Evolutionary conservation across 1,140 invertebrate species (phyloP), one percentile per base, ranked within the genome.

Genomic region (Drosophila watanabei): DNA sequence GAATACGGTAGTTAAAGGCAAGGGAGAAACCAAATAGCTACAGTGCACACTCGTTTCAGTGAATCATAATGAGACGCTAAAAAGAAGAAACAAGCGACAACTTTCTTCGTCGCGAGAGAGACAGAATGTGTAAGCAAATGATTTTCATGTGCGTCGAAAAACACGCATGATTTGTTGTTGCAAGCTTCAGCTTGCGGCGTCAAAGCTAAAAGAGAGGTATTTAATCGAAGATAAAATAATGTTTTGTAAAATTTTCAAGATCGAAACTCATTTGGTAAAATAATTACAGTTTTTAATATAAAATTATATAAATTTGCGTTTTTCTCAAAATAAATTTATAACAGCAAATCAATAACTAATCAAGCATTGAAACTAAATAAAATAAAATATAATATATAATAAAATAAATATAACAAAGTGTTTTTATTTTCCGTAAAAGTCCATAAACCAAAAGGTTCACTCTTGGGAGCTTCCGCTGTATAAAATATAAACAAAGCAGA

Each of bases 401-500:
- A n/a, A n/a, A n/a, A n/a, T n/a, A n/a, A n/a, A n/a, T n/a, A n/a
- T n/a, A 37, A 16, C 8, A 5, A 56, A 5, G 20, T 24, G 16
- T 54, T 14, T 16, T 35, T 10, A 14, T 10, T 37, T 10, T 10
- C 13, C 13, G 0, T 3, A 24, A 24, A 16, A 37, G 2, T 14
- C 4, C 13, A 37, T 16, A 16, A 20, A 20, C 30, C 7, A 54
- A 3, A 24, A 6, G 5, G 54, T 56, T 37, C 14, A 28, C 54
- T 28, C 9, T 24, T 56, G 16, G 54, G 33, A n/a, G 54, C 20
- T 56, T 24, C 54, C 54, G 8, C 54, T 56, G 54, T 64, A 84
- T 75, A 82, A 82, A 73, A 33, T 61, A 84, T 82, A 82, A 82
- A 73, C 73, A 80, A 87, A 80, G 52, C 66, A 73, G 68, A 75